Evolutionary conservation across 2,113 vertebrate species (phyloP).

Genomic region (Morone saxatilis): DNA sequence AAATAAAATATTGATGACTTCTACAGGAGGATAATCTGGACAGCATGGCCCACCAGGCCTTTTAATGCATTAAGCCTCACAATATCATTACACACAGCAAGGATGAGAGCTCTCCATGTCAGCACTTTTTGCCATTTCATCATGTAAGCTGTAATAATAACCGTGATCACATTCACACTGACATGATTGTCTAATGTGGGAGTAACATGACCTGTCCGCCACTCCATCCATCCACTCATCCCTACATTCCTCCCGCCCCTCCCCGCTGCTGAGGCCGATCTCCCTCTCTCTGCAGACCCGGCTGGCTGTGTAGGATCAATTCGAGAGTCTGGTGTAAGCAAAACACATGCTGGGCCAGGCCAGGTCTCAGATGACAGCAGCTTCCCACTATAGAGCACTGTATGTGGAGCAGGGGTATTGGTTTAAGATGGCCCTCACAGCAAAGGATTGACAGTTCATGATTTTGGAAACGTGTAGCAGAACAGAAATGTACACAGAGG

Average conservation of each 20-base stretch:
- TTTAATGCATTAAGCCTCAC: conserved; percentile 48
- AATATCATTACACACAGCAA: conserved; percentile 24
- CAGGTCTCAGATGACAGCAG: conserved; percentile 65
- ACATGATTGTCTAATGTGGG: conserved; percentile 51
- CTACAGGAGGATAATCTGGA: conserved; percentile 50
- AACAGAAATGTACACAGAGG: conserved; percentile 36
- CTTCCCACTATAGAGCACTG: conserved; percentile 53
- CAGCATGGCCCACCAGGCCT: conserved; percentile 45
- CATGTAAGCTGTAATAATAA: conserved; percentile 70
- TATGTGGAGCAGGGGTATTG: conserved; percentile 22
- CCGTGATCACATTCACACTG: conserved; percentile 58
- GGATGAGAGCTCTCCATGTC: conserved; percentile 53
- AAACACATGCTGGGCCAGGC: conserved; percentile 28
- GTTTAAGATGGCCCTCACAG: conserved; percentile 20
- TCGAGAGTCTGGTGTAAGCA: conserved; percentile 48
- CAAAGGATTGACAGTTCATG: conserved; percentile 29
- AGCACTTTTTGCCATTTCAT: conserved; percentile 68
- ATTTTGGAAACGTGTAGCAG: conserved; percentile 44
- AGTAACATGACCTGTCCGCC: conserved; percentile 52
- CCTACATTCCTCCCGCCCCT: not conserved
- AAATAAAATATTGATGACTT: conserved; percentile 50
- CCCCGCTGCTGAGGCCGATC: conserved; percentile 23
- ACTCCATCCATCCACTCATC: conserved; percentile 41
- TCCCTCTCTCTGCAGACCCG: conserved; percentile 33
- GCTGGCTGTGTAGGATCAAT: conserved; percentile 55